These are phyloP conservation scores for Notarius quadriscutis DNA, from an alignment of 2,113 vertebrate genomes.

Conservation along the genomic window DNA sequence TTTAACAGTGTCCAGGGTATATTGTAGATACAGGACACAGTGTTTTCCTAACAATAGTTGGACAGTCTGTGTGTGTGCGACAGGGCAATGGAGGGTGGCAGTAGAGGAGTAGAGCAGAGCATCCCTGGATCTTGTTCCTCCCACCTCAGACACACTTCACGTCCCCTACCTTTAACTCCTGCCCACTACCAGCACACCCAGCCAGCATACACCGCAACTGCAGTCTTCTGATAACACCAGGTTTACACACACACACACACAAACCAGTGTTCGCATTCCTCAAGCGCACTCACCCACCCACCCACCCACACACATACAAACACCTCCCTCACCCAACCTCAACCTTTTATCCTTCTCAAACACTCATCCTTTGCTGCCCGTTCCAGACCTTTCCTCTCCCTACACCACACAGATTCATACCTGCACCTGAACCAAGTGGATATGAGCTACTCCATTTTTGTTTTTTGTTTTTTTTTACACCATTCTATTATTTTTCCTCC, in stretches of 20 bases:
- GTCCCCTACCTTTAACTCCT: slow-evolving; percentile 54
- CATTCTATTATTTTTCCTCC: slow-evolving; percentile 14
- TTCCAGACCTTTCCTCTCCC: slow-evolving; percentile 15
- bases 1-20: neutral
- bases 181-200: slow-evolving; percentile 51
- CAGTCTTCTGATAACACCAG: slow-evolving; percentile 67
- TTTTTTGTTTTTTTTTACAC: neutral
- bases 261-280: neutral
- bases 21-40: slow-evolving; percentile 12
- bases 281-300: neutral
- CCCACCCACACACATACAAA: neutral
- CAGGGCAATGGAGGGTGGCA: slow-evolving; percentile 34
- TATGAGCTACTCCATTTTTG: neutral
- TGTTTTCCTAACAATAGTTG: neutral
- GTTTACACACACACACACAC: slow-evolving; percentile 36
- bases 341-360: slow-evolving; percentile 44
- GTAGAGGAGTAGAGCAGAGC: slow-evolving; percentile 44
- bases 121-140: slow-evolving; percentile 51
- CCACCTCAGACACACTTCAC: slow-evolving; percentile 56
- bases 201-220: slow-evolving; percentile 62
- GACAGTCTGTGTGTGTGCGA: slow-evolving; percentile 38
- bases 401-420: slow-evolving; percentile 2
- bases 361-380: slow-evolving; percentile 31
- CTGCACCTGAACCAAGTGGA: slow-evolving; percentile 8
- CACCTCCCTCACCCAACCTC: slow-evolving; percentile 11